Percentiles rank a stretch among this genome's conserved stretches.
These are phyloP conservation scores for Mus minutoides DNA, from an alignment of 2,797 vertebrate genomes.

Conservation along the genomic window DNA sequence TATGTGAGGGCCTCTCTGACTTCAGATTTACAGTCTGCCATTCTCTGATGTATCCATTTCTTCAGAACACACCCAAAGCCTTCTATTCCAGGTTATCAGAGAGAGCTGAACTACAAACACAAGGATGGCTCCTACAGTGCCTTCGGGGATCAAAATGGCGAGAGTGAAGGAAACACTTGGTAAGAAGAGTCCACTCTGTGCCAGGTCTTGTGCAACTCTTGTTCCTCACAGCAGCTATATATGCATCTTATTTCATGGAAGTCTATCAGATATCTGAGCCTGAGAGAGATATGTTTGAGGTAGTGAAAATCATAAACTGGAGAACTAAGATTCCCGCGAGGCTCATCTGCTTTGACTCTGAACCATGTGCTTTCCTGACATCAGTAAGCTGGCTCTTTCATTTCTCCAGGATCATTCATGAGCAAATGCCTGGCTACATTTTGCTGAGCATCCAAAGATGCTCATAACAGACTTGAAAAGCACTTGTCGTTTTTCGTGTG, in stretches of 20 bases:
- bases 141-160: slow-evolving; percentile 86
- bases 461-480: background rate
- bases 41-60: background rate
- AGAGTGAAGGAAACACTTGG: slow-evolving; percentile 92
- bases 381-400: background rate
- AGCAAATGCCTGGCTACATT: background rate
- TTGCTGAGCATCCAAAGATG: background rate
- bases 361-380: background rate
- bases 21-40: background rate
- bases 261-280: background rate
- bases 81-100: slow-evolving; percentile 91
- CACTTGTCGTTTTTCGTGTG: background rate
- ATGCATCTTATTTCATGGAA: background rate
- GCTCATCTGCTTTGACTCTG: background rate
- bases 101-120: slow-evolving; percentile 93
- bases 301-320: background rate
- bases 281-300: too few relatives aligned
- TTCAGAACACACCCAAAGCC: background rate
- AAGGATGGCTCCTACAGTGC: slow-evolving; percentile 94
- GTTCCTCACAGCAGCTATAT: background rate
- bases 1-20: background rate
- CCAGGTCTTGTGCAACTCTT: background rate
- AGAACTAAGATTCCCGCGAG: background rate
- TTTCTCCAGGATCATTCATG: background rate
- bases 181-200: slow-evolving; percentile 80